phyloP scores from a whole-genome alignment of 1,140 invertebrate species.

The Laodelphax striatellus region DNA sequence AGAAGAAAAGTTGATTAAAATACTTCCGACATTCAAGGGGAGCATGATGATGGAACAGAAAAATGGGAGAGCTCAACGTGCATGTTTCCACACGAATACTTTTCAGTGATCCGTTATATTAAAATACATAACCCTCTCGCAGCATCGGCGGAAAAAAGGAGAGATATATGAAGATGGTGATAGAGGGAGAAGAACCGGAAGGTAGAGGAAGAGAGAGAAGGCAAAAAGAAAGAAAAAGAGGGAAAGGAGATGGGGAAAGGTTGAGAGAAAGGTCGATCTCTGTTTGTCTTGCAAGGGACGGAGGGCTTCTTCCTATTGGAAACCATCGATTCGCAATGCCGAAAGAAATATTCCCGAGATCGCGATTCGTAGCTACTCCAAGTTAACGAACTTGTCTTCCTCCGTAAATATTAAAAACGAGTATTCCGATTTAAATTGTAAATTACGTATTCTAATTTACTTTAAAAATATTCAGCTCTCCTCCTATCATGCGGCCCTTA shows the following conservation, averaged over 20 bases:
- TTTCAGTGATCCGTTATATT: background rate
- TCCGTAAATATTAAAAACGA: conserved; percentile 4
- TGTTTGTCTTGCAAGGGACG: background rate
- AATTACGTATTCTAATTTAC: conserved; percentile 1
- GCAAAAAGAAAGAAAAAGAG: too few relatives aligned
- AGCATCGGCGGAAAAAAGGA: background rate
- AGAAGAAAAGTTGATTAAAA: too few relatives aligned
- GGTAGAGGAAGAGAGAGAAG: too few relatives aligned
- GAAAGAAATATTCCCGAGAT: background rate
- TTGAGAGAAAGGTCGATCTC: background rate
- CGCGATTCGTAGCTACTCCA: background rate
- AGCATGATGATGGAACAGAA: too few relatives aligned
- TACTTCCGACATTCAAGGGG: too few relatives aligned
- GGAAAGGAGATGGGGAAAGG: too few relatives aligned
- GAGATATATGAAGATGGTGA: too few relatives aligned
- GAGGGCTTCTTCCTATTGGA: background rate
- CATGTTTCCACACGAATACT: conserved; percentile 2
- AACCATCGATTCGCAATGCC: background rate
- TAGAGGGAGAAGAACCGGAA: too few relatives aligned
- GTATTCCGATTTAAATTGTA: background rate
- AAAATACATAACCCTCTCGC: background rate
- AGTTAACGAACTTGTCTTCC: background rate
- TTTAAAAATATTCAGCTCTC: background rate
- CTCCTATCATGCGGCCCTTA: too few relatives aligned
- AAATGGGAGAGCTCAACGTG: background rate